Conservation (phyloP, 2,888 invertebrate genomes). For the Fragum whitleyi region DNA sequence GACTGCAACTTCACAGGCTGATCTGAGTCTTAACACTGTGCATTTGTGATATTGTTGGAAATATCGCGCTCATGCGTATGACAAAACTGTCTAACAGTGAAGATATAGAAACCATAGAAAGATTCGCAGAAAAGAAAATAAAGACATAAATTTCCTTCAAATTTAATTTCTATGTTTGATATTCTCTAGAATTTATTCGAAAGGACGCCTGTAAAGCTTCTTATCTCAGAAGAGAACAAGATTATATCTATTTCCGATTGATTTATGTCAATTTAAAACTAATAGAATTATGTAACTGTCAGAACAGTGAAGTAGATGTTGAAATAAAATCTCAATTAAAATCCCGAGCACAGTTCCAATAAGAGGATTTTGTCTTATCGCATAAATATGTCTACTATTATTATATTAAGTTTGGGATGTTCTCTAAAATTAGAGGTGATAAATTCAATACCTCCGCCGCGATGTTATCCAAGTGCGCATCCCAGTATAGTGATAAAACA, state of each 20-base stretch:
- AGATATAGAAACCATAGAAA: too few relatives aligned
- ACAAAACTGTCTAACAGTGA: too few relatives aligned
- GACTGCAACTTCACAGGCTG: too few relatives aligned
- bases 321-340: constrained; percentile 1
- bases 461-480: background rate
- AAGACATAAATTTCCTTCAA: background rate
- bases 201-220: background rate
- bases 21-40: too few relatives aligned
- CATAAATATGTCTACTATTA: background rate
- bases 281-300: constrained; percentile 4
- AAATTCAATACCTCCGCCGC: background rate
- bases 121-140: too few relatives aligned
- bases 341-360: background rate
- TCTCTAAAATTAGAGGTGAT: constrained; percentile 1
- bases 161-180: background rate
- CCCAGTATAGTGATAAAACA: background rate
- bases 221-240: background rate
- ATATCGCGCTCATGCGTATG: too few relatives aligned
- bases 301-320: background rate
- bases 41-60: too few relatives aligned
- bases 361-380: background rate
- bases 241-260: constrained; percentile 4
- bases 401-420: background rate
- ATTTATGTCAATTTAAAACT: constrained; percentile 4
- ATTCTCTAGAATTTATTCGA: background rate